phyloP scores from a whole-genome alignment of 2,113 vertebrate species.

The Calidris pugnax region DNA sequence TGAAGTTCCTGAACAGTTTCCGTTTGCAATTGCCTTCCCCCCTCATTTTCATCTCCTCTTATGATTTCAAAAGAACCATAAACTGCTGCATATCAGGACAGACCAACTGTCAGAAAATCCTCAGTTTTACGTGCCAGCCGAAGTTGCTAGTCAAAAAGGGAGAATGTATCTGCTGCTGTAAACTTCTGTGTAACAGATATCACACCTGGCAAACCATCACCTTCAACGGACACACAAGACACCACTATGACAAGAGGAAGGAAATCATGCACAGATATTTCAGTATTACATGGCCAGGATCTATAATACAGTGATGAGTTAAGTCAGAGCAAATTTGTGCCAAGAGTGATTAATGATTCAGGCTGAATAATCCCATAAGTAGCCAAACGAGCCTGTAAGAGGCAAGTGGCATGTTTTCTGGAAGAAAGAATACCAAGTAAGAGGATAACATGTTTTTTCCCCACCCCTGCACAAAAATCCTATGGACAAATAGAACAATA shows the following conservation, averaged over 20 bases:
- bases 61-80: neutral
- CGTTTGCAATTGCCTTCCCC: neutral
- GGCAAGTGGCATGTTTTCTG: conserved; percentile 5
- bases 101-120: neutral
- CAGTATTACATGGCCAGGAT: conserved; percentile 57
- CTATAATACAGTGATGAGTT: conserved; percentile 72
- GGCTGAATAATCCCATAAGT: conserved; percentile 5
- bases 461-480: conserved; percentile 43
- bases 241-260: conserved; percentile 66
- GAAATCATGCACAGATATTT: conserved; percentile 76
- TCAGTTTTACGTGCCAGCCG: conserved; percentile 8
- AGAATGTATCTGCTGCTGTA: conserved; percentile 32
- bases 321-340: conserved; percentile 28
- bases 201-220: conserved; percentile 70
- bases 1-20: neutral
- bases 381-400: conserved; percentile 48
- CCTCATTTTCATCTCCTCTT: neutral
- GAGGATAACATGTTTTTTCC: neutral
- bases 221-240: conserved; percentile 68
- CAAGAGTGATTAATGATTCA: conserved; percentile 22
- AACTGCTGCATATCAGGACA: neutral
- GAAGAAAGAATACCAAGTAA: neutral
- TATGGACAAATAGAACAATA: conserved; percentile 21
- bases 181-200: conserved; percentile 47
- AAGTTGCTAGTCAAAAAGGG: conserved; percentile 47